Percentiles rank a stretch among this genome's conserved stretches.
Evolutionary conservation across 2,888 invertebrate species (phyloP).

Genomic region (Osedax frankpressi): DNA sequence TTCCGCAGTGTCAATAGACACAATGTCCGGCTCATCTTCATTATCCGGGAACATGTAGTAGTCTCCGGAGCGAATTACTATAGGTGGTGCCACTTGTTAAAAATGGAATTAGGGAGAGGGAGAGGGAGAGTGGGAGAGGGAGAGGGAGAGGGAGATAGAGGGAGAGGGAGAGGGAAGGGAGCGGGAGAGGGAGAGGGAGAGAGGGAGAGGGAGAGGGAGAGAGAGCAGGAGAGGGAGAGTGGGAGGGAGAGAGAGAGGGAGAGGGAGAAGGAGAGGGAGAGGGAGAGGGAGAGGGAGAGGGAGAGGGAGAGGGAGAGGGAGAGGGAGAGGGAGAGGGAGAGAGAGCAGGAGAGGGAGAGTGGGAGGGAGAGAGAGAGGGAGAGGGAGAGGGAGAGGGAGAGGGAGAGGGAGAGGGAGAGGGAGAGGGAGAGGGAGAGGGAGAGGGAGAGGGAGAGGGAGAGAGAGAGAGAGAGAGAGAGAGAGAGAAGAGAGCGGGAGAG

Average conservation of each 20-base stretch:
- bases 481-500: too few species aligned
- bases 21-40: slow-evolving; percentile 55
- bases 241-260: not conserved
- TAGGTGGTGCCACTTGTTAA: not conserved
- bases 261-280: not conserved
- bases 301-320: too few species aligned
- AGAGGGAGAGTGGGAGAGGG: not conserved
- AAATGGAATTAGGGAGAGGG: not conserved
- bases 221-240: not conserved
- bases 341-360: too few species aligned
- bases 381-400: too few species aligned
- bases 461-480: too few species aligned
- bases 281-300: too few species aligned
- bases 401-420: too few species aligned
- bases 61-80: slow-evolving; percentile 93
- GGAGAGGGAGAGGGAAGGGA: not conserved
- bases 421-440: too few species aligned
- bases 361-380: too few species aligned
- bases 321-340: too few species aligned
- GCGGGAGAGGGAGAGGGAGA: not conserved
- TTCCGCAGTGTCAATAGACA: slow-evolving; percentile 20
- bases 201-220: not conserved
- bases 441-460: too few species aligned
- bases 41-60: slow-evolving; percentile 98
- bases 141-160: not conserved